Evolutionary conservation across 2,888 invertebrate genomes (phyloP), one percentile per base, ranked within the genome.

Genomic region (Drosophila mimetica): DNA sequence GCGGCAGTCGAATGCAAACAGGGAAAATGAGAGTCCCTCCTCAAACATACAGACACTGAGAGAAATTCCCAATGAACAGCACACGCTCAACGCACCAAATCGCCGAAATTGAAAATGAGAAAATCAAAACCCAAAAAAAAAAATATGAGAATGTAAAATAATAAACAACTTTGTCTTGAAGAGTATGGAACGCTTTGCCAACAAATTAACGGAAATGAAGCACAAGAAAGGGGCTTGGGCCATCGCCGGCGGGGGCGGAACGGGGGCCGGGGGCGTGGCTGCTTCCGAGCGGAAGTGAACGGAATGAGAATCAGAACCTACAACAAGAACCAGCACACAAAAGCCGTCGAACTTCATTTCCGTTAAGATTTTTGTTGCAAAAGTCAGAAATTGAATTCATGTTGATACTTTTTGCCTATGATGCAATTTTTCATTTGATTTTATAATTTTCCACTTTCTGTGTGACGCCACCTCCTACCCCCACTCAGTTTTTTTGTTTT

Each of bases 131-230:
- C 39, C 11, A 39, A 39, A 32, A 20, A 9, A 39, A 44, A 57
- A 66, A 76, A 74, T 75, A 86, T 86, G 88, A 88, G 86, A 86
- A 88, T 88, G 88, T 86, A 75, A 85, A 79, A 88, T 87, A 83
- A 80, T 77, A 80, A 83, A 87, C 88, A 89, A 86, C 90, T 90
- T 90, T 90, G 90, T 90, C 90, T 90, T 90, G 90, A 90, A 90
- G 90, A 90, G 90, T 90, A 90, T 90, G 79, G 90, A 90, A 83
- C 90, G 90, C 90, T 80, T 79, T 88, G 90, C 76, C 81, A 90
- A 90, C 90, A 90, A 90, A 85, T 90, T 90, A 90, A 90, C 89
- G 90, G 90, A 90, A 90, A 90, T 90, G 90, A 90, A 87, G 76
- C 67, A 67, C 72, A 73, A 73, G 57, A 77, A 74, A 75, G 75